Percentiles rank a stretch among this genome's conserved stretches.
Evolutionary conservation across 2,797 vertebrate species (phyloP).

Genomic region (Scomberomorus guttatus): DNA sequence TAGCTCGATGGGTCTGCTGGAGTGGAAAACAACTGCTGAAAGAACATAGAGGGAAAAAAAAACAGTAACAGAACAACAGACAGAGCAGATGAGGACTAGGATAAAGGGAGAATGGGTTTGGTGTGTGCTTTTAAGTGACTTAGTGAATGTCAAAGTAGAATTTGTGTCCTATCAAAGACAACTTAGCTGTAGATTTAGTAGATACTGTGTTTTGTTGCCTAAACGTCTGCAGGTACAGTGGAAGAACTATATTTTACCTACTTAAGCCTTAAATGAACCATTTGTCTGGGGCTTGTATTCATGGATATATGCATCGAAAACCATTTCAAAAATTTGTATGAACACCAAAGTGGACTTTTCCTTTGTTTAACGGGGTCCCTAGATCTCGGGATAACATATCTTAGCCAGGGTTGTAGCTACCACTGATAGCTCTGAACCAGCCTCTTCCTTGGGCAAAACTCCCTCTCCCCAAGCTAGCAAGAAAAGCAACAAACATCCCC

Average conservation of each 20-base stretch:
- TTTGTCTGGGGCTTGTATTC: neutral
- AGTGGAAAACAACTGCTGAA: constrained; percentile 66
- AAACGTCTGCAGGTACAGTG: neutral
- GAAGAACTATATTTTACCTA: neutral
- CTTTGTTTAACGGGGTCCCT: no score
- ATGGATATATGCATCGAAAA: neutral
- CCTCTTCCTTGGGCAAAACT: no score
- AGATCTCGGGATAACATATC: neutral
- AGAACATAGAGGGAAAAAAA: constrained; percentile 12
- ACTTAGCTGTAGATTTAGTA: neutral
- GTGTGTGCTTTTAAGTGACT: constrained; percentile 2
- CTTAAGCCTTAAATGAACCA: neutral
- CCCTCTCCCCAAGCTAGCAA: no score
- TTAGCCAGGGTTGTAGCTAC: neutral
- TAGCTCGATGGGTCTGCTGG: constrained; percentile 61
- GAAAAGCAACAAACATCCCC: no score
- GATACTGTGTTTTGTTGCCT: neutral
- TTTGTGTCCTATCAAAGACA: constrained; percentile 5
- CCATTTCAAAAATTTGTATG: neutral
- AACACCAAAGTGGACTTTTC: neutral
- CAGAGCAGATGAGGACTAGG: constrained; percentile 40
- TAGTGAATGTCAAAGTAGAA: constrained; percentile 20
- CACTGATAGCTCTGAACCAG: neutral
- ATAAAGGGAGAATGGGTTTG: neutral
- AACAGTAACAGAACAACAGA: constrained; percentile 32